A percentile compares a stretch with the other conserved stretches of the same genome.
These are phyloP conservation scores for Ceriagrion tenellum DNA, from an alignment of 2,888 invertebrate species.

Conservation along the genomic window DNA sequence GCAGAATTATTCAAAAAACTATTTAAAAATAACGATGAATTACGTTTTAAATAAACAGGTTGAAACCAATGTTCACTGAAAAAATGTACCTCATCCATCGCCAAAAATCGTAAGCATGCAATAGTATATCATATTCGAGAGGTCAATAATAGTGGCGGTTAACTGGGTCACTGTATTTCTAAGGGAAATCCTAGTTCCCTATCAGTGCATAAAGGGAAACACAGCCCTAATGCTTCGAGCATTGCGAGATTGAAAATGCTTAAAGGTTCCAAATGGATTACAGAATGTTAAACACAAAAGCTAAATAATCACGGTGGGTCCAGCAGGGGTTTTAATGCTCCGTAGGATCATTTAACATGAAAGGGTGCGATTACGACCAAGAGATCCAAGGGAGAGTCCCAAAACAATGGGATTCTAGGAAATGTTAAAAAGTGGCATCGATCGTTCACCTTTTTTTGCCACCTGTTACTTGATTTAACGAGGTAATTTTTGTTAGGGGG, in stretches of 20 bases:
- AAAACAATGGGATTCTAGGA: background rate
- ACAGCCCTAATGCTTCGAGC: background rate
- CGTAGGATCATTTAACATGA: background rate
- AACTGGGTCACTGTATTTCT: background rate
- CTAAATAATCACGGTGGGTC: background rate
- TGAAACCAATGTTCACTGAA: no score
- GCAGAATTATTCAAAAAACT: no score
- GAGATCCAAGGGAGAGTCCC: background rate
- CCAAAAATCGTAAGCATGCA: no score
- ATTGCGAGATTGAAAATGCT: background rate
- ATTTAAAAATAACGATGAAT: no score
- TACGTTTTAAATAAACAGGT: no score
- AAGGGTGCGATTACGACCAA: background rate
- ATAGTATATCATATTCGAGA: no score
- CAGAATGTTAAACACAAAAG: background rate
- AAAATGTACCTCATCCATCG: no score
- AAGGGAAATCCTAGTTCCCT: background rate
- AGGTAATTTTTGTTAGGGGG: background rate
- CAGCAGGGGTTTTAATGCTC: background rate
- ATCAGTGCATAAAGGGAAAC: background rate
- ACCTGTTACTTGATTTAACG: conserved; percentile 27
- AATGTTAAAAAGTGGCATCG: background rate
- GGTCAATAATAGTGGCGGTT: background rate
- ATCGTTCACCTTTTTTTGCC: background rate
- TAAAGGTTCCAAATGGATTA: background rate